Conservation (phyloP, 2,888 invertebrate genomes). For the Celastrina argiolus region DNA sequence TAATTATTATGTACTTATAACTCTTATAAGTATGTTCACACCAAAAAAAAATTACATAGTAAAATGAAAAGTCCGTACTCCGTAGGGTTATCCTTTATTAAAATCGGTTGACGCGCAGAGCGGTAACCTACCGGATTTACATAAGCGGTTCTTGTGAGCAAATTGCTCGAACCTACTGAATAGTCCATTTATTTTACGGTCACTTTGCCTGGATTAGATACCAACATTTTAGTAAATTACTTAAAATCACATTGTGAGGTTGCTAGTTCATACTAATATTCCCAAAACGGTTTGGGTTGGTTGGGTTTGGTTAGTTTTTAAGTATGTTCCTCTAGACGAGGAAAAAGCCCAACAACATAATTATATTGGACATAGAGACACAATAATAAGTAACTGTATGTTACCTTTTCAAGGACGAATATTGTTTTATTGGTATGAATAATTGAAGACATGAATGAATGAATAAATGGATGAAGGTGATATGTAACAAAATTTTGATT, state of each 20-base stretch:
- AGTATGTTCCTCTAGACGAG: too few relatives aligned
- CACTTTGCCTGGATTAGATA: slow-evolving; percentile 14
- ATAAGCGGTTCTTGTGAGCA: slow-evolving; percentile 23
- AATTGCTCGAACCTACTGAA: slow-evolving; percentile 23
- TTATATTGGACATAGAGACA: too few relatives aligned
- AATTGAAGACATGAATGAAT: neutral
- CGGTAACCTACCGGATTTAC: slow-evolving; percentile 23
- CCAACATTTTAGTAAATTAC: slow-evolving; percentile 2
- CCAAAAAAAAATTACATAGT: neutral
- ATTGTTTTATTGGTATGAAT: neutral
- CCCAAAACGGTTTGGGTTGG: too few relatives aligned
- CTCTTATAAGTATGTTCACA: too few relatives aligned
- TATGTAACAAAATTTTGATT: too few relatives aligned
- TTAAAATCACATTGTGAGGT: neutral
- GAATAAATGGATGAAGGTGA: too few relatives aligned
- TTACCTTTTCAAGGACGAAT: too few relatives aligned
- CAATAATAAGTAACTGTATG: too few relatives aligned
- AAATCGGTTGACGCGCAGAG: slow-evolving; percentile 14
- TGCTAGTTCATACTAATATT: too few relatives aligned
- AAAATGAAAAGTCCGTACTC: neutral
- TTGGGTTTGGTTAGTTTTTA: too few relatives aligned
- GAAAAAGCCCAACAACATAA: too few relatives aligned
- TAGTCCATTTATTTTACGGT: slow-evolving; percentile 21
- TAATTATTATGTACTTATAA: too few relatives aligned
- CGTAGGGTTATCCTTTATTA: slow-evolving; percentile 22